These are phyloP conservation scores for Melieria omissa DNA, from an alignment of 2,888 invertebrate genomes.

Conservation along the genomic window DNA sequence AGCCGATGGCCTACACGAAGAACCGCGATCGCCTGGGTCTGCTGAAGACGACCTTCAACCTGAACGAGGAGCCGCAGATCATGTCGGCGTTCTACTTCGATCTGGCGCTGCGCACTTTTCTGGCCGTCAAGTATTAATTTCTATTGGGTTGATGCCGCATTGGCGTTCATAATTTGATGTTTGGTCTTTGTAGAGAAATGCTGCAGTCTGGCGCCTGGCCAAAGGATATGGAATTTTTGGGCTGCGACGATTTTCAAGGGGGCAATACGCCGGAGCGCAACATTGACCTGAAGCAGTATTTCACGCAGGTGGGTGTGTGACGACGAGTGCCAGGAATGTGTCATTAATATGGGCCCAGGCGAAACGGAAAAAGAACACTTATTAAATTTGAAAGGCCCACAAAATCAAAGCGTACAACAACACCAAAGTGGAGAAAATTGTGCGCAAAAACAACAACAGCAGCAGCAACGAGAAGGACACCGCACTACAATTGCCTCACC, in stretches of 20 bases:
- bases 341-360: neutral
- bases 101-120: constrained; percentile 77
- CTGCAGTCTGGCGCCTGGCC: constrained; percentile 80
- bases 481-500: neutral
- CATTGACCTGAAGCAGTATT: constrained; percentile 76
- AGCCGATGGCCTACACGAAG: constrained; percentile 76
- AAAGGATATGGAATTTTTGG: constrained; percentile 77
- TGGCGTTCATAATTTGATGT: too few species aligned
- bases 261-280: constrained; percentile 79
- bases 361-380: too few species aligned
- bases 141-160: neutral
- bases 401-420: neutral
- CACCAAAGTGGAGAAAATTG: neutral
- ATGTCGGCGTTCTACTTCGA: constrained; percentile 91
- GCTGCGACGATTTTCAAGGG: constrained; percentile 83
- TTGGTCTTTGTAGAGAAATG: constrained; percentile 71
- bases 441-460: neutral
- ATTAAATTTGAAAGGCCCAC: too few species aligned
- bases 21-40: constrained; percentile 78
- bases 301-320: constrained; percentile 72
- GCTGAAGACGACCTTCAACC: constrained; percentile 77
- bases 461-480: neutral
- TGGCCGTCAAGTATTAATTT: constrained; percentile 75
- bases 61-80: constrained; percentile 78
- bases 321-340: neutral